Conservation (phyloP, 2,113 vertebrate species). For the Thryonomys swinderianus region DNA sequence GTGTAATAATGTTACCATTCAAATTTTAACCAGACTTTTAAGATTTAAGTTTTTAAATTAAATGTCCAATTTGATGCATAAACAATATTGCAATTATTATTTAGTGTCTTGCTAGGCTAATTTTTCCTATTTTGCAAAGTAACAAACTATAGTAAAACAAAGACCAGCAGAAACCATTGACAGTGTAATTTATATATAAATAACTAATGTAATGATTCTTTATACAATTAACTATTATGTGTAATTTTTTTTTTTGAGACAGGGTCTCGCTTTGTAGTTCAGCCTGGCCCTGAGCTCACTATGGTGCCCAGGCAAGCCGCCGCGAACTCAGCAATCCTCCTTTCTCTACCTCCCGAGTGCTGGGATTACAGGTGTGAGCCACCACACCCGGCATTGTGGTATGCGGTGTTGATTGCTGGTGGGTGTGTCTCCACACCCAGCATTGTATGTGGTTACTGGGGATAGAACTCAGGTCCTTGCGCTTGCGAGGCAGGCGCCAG, state of each 20-base stretch:
- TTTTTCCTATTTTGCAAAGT: slow-evolving; percentile 35
- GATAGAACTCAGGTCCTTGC: too few species aligned
- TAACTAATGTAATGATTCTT: background rate
- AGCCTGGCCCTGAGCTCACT: too few species aligned
- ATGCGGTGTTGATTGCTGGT: too few species aligned
- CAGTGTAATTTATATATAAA: background rate
- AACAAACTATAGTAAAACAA: slow-evolving; percentile 33
- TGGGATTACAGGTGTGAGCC: too few species aligned
- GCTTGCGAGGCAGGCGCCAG: too few species aligned
- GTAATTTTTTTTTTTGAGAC: background rate
- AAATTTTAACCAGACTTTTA: background rate
- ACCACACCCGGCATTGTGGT: too few species aligned
- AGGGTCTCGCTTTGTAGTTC: too few species aligned
- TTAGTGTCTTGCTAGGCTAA: background rate
- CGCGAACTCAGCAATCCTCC: too few species aligned
- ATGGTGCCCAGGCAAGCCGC: too few species aligned
- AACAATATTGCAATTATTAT: background rate
- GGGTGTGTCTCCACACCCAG: too few species aligned
- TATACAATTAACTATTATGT: background rate
- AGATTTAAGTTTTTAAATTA: slow-evolving; percentile 14
- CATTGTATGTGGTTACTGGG: too few species aligned
- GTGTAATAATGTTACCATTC: background rate
- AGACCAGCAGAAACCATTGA: background rate
- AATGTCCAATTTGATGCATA: background rate
- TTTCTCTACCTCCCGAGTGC: too few species aligned